phyloP scores from a whole-genome alignment of 2,888 invertebrate species.

The Polymixis lichenea region DNA sequence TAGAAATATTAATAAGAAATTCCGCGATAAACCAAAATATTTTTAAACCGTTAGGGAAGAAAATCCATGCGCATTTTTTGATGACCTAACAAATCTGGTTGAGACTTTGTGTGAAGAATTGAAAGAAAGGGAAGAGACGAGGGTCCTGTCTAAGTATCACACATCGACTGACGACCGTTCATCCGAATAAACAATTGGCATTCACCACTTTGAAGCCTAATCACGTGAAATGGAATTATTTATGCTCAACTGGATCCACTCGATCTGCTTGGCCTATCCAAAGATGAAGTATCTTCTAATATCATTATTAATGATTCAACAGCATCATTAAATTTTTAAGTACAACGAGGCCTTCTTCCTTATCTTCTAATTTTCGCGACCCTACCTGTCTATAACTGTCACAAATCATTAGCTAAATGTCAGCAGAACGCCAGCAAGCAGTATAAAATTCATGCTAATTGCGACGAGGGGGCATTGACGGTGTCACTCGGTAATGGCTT shows the following conservation, averaged over 20 bases:
- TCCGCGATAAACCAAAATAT: background rate
- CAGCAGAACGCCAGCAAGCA: constrained; percentile 37
- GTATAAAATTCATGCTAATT: constrained; percentile 87
- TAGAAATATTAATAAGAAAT: background rate
- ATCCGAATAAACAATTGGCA: constrained; percentile 21
- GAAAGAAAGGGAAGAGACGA: background rate
- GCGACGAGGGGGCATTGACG: constrained; percentile 84
- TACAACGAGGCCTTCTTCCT: constrained; percentile 6
- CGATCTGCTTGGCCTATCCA: too few relatives aligned
- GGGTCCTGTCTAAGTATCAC: background rate
- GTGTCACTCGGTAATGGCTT: constrained; percentile 89
- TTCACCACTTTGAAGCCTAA: constrained; percentile 9
- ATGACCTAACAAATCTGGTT: background rate
- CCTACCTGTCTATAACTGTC: constrained; percentile 57
- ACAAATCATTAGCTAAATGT: constrained; percentile 64
- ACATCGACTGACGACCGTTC: background rate
- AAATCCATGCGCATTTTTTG: background rate
- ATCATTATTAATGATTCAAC: background rate
- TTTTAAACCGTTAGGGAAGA: background rate
- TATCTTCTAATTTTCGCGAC: constrained; percentile 26
- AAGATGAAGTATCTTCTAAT: background rate
- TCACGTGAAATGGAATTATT: constrained; percentile 11
- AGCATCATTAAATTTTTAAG: background rate
- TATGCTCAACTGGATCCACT: background rate
- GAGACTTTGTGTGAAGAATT: background rate